Evolutionary conservation across 1,140 invertebrate genomes (phyloP).

Genomic region (Coenobita brevimanus): DNA sequence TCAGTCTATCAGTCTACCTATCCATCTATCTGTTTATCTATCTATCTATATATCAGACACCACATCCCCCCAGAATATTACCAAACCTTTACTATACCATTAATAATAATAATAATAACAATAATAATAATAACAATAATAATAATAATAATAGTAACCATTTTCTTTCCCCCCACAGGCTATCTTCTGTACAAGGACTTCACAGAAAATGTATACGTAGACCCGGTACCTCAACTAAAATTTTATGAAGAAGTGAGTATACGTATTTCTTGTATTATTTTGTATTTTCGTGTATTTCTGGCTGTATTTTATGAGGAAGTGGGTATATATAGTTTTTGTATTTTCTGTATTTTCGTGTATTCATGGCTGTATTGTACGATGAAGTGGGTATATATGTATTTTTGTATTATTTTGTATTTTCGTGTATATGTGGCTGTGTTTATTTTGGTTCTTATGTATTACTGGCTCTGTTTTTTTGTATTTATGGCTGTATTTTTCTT

Average conservation of each 20-base stretch:
- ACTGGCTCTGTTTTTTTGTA: background rate
- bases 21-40: too few species aligned
- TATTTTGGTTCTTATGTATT: slow-evolving; percentile 13
- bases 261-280: background rate
- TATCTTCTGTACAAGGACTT: slow-evolving; percentile 99
- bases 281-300: background rate
- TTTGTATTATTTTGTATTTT: background rate
- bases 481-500: background rate
- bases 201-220: slow-evolving; percentile 96
- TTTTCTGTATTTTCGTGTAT: background rate
- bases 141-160: background rate
- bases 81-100: background rate
- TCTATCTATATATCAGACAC: background rate
- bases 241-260: slow-evolving; percentile 98
- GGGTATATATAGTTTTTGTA: background rate
- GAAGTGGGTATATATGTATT: slow-evolving; percentile 28
- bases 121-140: background rate
- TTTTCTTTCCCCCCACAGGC: slow-evolving; percentile 81
- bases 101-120: background rate
- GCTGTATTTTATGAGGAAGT: background rate
- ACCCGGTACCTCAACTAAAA: slow-evolving; percentile 96
- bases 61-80: background rate
- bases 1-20: too few species aligned
- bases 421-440: background rate
- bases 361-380: slow-evolving; percentile 7